Conservation (phyloP, 2,888 invertebrate species). For the Nasonia oneida region DNA sequence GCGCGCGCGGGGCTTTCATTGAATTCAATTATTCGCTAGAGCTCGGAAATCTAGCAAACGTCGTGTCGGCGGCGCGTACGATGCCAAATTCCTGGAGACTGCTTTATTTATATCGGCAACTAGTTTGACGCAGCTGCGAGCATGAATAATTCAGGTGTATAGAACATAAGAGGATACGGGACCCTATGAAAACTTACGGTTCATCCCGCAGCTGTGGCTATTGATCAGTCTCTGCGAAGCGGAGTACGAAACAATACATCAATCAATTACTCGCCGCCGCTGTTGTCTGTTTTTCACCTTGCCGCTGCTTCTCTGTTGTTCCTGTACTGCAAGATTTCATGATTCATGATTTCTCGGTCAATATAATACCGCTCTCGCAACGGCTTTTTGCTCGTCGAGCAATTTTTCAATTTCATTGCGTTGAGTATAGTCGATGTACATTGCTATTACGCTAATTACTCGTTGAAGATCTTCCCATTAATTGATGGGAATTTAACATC, state of each 20-base stretch:
- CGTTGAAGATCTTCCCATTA: too few relatives aligned
- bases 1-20: too few relatives aligned
- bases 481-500: not conserved
- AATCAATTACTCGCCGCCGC: not conserved
- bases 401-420: slow-evolving; percentile 22
- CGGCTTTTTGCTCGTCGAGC: not conserved
- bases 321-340: not conserved
- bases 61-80: not conserved
- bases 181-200: not conserved
- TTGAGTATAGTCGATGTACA: not conserved
- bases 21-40: not conserved
- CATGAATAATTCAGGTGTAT: not conserved
- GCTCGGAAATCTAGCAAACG: not conserved
- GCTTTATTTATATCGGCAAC: not conserved
- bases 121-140: not conserved
- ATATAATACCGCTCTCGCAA: not conserved
- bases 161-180: not conserved
- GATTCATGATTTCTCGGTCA: slow-evolving; percentile 5
- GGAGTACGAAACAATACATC: not conserved
- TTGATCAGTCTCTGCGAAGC: not conserved
- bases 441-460: not conserved
- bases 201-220: not conserved
- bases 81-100: not conserved
- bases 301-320: not conserved
- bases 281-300: not conserved